Evolutionary conservation across 2,113 vertebrate species (phyloP).

Genomic region (Phrynocephalus versicolor): DNA sequence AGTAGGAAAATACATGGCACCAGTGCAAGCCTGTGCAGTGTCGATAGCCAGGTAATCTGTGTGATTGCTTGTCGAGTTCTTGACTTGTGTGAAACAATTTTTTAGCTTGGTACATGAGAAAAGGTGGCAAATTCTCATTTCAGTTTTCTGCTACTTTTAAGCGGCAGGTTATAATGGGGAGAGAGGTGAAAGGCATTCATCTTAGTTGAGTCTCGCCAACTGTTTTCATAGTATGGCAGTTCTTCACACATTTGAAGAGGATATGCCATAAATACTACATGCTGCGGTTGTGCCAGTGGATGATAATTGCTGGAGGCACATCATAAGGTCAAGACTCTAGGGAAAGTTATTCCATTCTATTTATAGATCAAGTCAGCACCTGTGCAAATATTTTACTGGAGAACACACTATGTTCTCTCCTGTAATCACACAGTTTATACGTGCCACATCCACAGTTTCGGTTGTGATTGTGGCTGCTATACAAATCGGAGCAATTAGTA

Average conservation of each 20-base stretch:
- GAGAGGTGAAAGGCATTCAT: neutral
- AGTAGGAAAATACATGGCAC: slow-evolving; percentile 10
- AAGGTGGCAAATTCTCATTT: neutral
- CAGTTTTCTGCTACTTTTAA: neutral
- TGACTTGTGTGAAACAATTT: neutral
- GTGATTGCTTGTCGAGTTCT: neutral
- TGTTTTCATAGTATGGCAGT: neutral
- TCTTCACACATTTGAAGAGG: neutral
- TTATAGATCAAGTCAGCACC: neutral
- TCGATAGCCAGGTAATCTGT: neutral
- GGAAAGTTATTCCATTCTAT: neutral
- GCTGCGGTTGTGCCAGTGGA: neutral
- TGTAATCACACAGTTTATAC: neutral
- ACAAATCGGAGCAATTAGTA: neutral
- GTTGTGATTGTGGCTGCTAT: neutral
- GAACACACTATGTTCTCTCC: neutral
- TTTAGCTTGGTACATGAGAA: neutral
- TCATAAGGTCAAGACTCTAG: neutral
- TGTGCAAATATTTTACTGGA: neutral
- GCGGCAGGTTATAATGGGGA: neutral
- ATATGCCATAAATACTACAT: neutral
- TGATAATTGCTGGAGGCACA: neutral
- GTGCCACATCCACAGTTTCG: neutral
- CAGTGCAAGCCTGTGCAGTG: neutral
- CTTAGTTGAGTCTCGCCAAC: neutral